phyloP scores from a whole-genome alignment of 2,797 vertebrate genomes.

The Microtus obscurus region DNA sequence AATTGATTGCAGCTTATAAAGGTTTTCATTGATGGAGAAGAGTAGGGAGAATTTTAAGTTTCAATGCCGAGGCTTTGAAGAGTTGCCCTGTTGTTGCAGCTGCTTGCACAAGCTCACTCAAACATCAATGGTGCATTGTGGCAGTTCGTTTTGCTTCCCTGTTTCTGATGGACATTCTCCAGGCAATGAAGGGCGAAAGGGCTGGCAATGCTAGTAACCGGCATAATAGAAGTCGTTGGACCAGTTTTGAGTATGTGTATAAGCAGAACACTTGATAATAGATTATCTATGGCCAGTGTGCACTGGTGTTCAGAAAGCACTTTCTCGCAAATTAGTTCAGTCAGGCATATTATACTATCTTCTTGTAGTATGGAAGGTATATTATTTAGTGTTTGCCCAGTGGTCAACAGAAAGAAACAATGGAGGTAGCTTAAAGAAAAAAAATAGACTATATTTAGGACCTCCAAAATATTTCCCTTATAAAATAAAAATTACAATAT shows the following conservation, averaged over 20 bases:
- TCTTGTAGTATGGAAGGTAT: background rate
- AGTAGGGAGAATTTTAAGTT: slow-evolving; percentile 79
- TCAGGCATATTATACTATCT: slow-evolving; percentile 7
- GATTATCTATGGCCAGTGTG: slow-evolving; percentile 59
- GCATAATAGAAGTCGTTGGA: slow-evolving; percentile 74
- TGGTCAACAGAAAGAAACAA: slow-evolving; percentile 64
- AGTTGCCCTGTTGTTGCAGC: slow-evolving; percentile 88
- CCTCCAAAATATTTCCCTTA: slow-evolving; percentile 57
- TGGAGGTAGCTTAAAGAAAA: slow-evolving; percentile 65
- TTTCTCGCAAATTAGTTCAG: slow-evolving; percentile 61
- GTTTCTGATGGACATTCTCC: slow-evolving; percentile 84
- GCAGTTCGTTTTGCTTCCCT: slow-evolving; percentile 83
- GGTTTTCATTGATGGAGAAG: slow-evolving; percentile 84
- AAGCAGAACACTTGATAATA: slow-evolving; percentile 76
- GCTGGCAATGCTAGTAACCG: slow-evolving; percentile 75
- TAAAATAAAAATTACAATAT: slow-evolving; percentile 39
- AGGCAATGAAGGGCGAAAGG: slow-evolving; percentile 78
- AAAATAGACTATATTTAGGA: slow-evolving; percentile 50
- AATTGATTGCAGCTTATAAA: slow-evolving; percentile 80
- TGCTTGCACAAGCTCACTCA: slow-evolving; percentile 87
- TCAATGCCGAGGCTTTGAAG: slow-evolving; percentile 85
- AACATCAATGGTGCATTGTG: slow-evolving; percentile 86
- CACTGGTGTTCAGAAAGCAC: slow-evolving; percentile 63
- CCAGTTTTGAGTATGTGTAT: slow-evolving; percentile 67
- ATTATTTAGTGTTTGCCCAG: slow-evolving; percentile 56